Evolutionary conservation across 2,888 invertebrate species (phyloP), one percentile per base, ranked within the genome.

Genomic region (Notocelia uddmanniana): DNA sequence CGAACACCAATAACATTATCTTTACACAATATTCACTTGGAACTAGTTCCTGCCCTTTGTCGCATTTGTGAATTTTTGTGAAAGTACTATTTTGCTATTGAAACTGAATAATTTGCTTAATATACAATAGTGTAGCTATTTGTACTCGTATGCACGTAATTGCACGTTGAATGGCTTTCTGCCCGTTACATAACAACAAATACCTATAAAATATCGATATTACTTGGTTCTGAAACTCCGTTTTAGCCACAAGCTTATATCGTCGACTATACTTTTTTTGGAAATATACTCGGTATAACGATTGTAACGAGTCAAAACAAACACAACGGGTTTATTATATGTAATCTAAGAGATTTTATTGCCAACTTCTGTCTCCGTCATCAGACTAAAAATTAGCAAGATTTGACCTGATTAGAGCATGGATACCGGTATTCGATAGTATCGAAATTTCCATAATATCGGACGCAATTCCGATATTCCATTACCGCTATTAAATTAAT

Each of bases 1-100:
- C 74, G 59, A 64, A 59, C 60, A 26, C 68, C 23, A 66, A 18
- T 64, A 23, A 55, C 54, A 48, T 19, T 34, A 55, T 67, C 34
- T 71, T 50, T 52, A n/a, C 34, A 50, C 31, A 34, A 37, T 63
- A 50, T 63, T 50, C 52, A 34, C 18, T 23, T 34, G n/a, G 10
- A 13, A 45, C 23, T 23, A 1, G n/a, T 60, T 59, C 23, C n/a
- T 45, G 45, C 23, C 21, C 13, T 26, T 55, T 55, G 15, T 13
- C 15, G 45, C 15, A n/a, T 45, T n/a, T n/a, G 45, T 45, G n/a
- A 15, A 15, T 45, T 13, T n/a, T n/a, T 45, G 45, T 45, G 15
- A 45, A 41, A 45, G n/a, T n/a, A 45, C n/a, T 5, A 45, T n/a
- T 45, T 6, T 13, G 45, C 45, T n/a, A 45, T 45, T 45, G 45